These are phyloP conservation scores for Caenorhabditis sp. DNA, from an alignment of 2,888 invertebrate genomes.

Conservation along the genomic window DNA sequence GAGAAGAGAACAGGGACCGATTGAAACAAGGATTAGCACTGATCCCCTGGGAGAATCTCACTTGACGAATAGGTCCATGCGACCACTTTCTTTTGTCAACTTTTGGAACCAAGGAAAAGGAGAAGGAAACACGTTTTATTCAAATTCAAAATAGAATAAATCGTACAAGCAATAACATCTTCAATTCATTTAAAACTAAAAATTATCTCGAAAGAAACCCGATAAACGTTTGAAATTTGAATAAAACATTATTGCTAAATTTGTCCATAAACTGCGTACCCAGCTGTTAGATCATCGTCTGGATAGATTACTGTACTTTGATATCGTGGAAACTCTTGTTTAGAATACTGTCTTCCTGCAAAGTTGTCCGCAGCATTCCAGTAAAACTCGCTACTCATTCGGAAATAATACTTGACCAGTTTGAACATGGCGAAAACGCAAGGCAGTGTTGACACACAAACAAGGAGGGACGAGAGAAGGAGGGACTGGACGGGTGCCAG, in stretches of 20 bases:
- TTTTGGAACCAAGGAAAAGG: neutral
- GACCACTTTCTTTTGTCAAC: neutral
- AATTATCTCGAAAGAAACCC: too few species aligned
- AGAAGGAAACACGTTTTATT: neutral
- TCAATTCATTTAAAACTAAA: too few species aligned
- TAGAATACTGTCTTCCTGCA: constrained; percentile 56
- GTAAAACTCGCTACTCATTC: constrained; percentile 72
- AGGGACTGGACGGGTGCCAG: constrained; percentile 61
- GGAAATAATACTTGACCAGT: constrained; percentile 69
- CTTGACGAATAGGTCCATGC: constrained; percentile 19
- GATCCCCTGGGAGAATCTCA: constrained; percentile 15
- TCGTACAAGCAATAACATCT: too few species aligned
- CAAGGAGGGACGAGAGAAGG: constrained; percentile 60
- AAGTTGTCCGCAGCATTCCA: constrained; percentile 70
- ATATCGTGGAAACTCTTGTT: constrained; percentile 58
- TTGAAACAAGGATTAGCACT: constrained; percentile 14
- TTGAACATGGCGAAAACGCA: constrained; percentile 67
- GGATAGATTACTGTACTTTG: constrained; percentile 61
- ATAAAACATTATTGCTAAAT: too few species aligned
- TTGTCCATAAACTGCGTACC: constrained; percentile 65
- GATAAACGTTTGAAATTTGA: neutral
- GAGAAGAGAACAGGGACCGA: neutral
- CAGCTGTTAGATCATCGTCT: constrained; percentile 59
- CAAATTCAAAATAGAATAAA: neutral
- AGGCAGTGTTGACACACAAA: constrained; percentile 62